Evolutionary conservation across 2,888 invertebrate species (phyloP).

Genomic region (Lasioglossum figueresi): DNA sequence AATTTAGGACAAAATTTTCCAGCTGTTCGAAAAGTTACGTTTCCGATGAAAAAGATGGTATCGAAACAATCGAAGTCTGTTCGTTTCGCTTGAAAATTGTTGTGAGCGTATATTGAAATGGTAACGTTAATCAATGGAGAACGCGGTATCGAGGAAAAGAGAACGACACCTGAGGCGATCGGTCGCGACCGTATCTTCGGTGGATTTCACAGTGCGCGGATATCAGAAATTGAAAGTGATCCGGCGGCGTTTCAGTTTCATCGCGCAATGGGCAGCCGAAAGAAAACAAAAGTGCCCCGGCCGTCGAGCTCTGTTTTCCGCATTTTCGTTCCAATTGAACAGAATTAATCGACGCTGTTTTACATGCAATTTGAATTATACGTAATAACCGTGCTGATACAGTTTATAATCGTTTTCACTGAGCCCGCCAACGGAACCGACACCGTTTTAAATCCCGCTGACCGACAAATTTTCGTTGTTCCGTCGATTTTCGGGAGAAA

Average conservation of each 20-base stretch:
- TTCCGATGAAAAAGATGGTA: background rate
- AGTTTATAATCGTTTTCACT: conserved; percentile 52
- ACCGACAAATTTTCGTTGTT: conserved; percentile 40
- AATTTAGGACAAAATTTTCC: background rate
- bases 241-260: conserved; percentile 74
- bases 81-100: background rate
- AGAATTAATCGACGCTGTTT: conserved; percentile 68
- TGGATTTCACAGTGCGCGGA: conserved; percentile 53
- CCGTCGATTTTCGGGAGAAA: conserved; percentile 19
- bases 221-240: conserved; percentile 79
- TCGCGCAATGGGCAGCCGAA: conserved; percentile 49
- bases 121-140: conserved; percentile 1
- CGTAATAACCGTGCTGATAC: conserved; percentile 61
- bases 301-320: conserved; percentile 41
- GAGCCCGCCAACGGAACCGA: conserved; percentile 50
- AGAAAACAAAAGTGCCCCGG: conserved; percentile 59
- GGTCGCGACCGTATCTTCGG: conserved; percentile 45
- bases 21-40: background rate
- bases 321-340: conserved; percentile 66
- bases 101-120: background rate
- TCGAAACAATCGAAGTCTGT: background rate
- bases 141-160: conserved; percentile 14
- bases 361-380: conserved; percentile 68
- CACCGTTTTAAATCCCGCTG: conserved; percentile 57
- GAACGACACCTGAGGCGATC: conserved; percentile 52